Percentiles rank a stretch among this genome's conserved stretches.
Conservation (phyloP, 2,113 vertebrate species). For the Carassius gibelio region DNA sequence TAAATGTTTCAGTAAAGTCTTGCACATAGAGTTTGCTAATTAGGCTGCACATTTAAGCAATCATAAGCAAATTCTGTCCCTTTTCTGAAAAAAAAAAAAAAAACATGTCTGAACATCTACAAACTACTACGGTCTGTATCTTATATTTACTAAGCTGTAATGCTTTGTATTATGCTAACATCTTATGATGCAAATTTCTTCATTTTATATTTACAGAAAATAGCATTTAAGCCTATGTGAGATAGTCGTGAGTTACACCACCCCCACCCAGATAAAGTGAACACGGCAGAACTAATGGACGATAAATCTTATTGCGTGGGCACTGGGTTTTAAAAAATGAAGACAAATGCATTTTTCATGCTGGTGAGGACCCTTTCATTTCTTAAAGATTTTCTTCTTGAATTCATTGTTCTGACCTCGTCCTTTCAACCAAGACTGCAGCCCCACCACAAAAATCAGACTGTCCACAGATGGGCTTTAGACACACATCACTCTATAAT, state of each 20-base stretch:
- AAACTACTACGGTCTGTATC: neutral
- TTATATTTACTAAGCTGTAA: neutral
- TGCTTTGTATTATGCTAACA: neutral
- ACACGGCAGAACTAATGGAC: slow-evolving; percentile 34
- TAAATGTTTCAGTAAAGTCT: too few relatives aligned
- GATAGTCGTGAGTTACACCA: neutral
- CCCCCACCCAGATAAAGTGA: slow-evolving; percentile 17
- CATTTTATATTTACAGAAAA: slow-evolving; percentile 8
- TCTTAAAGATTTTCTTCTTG: slow-evolving; percentile 47
- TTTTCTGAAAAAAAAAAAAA: neutral
- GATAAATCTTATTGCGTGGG: slow-evolving; percentile 41
- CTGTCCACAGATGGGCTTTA: slow-evolving; percentile 50
- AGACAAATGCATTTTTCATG: slow-evolving; percentile 43
- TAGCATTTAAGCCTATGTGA: neutral
- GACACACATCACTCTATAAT: slow-evolving; percentile 45
- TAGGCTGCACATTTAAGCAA: neutral
- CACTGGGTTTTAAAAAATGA: slow-evolving; percentile 19
- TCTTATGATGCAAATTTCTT: neutral
- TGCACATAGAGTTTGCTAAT: neutral
- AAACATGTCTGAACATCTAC: neutral
- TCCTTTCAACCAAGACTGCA: slow-evolving; percentile 11
- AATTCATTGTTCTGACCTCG: slow-evolving; percentile 50
- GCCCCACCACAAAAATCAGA: slow-evolving; percentile 35
- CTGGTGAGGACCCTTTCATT: slow-evolving; percentile 49
- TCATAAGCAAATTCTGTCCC: too few relatives aligned